Evolutionary conservation across 2,113 vertebrate species (phyloP).

Genomic region (Euleptes europaea): DNA sequence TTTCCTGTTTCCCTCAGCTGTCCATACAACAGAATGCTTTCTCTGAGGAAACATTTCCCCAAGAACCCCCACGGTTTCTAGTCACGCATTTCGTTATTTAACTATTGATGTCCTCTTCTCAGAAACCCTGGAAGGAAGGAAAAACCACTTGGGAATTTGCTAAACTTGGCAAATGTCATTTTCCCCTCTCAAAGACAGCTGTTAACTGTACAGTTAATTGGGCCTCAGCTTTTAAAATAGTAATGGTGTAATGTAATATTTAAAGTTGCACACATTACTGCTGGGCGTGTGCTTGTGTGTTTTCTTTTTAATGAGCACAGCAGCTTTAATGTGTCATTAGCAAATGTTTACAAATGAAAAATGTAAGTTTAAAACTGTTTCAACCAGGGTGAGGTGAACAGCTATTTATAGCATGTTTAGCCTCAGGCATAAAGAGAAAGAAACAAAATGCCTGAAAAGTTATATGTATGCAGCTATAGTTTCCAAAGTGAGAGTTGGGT

Average conservation of each 20-base stretch:
- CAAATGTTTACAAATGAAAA: neutral
- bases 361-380: neutral
- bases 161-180: conserved; percentile 14
- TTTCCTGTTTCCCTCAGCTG: neutral
- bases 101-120: neutral
- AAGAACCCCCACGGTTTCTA: neutral
- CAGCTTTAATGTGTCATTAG: neutral
- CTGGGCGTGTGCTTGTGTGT: neutral
- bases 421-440: neutral
- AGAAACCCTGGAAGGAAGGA: conserved; percentile 5
- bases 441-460: neutral
- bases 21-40: neutral
- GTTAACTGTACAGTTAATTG: conserved; percentile 21
- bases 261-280: neutral
- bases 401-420: neutral
- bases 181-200: conserved; percentile 10
- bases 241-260: conserved; percentile 15
- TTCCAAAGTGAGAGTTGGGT: neutral
- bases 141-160: neutral
- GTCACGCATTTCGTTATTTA: conserved; percentile 15
- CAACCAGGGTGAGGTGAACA: neutral
- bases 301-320: conserved; percentile 11
- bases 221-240: conserved; percentile 7
- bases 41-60: neutral
- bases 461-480: neutral